phyloP scores from a whole-genome alignment of 1,140 invertebrate genomes.

The Drosophila micromelanica region DNA sequence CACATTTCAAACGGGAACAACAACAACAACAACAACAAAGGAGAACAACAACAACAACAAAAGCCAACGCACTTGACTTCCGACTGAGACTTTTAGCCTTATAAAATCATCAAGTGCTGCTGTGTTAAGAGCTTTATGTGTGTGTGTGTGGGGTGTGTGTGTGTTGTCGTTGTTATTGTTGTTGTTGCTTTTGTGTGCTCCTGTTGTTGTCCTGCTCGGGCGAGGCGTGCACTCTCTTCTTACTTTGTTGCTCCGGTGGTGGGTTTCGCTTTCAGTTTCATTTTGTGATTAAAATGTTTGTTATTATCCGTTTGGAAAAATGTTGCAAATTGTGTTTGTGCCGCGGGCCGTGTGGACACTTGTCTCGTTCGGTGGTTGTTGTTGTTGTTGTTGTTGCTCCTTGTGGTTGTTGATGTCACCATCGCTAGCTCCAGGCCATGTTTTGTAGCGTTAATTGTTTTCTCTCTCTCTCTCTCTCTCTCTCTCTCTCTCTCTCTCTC shows the following conservation, averaged over 20 bases:
- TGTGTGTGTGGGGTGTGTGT: not conserved
- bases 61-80: conserved; percentile 65
- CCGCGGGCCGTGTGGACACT: conserved; percentile 70
- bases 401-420: conserved; percentile 21
- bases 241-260: conserved; percentile 25
- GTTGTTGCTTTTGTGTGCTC: conserved; percentile 29
- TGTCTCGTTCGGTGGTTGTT: conserved; percentile 41
- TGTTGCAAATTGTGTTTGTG: conserved; percentile 84
- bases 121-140: not conserved
- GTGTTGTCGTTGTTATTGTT: conserved; percentile 47
- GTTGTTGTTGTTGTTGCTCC: conserved; percentile 8
- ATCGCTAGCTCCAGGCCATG: not conserved
- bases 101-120: conserved; percentile 11
- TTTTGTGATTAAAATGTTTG: conserved; percentile 82
- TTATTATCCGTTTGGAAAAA: conserved; percentile 84
- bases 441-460: conserved; percentile 36
- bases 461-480: not conserved
- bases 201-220: conserved; percentile 37
- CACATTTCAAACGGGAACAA: not conserved
- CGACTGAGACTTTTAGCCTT: conserved; percentile 33
- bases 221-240: not conserved
- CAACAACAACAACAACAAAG: conserved; percentile 1
- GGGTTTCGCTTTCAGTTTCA: conserved; percentile 43
- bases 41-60: not conserved
- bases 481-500: no score